Percentiles rank a stretch among this genome's conserved stretches.
Conservation (phyloP, 2,113 vertebrate species). For the Madoqua kirkii region DNA sequence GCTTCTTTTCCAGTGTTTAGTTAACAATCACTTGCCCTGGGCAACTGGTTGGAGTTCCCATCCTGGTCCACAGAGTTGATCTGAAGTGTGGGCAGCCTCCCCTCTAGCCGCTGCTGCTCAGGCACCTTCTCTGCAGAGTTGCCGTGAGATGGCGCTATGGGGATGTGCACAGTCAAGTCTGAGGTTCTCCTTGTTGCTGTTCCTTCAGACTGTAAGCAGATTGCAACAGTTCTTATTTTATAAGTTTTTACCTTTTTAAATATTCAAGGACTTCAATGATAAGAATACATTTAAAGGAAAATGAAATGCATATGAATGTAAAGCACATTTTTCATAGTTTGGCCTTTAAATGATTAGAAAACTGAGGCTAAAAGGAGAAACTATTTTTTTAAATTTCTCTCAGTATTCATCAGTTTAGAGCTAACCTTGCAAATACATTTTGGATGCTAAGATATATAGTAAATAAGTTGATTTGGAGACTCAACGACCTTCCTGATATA, state of each 20-base stretch:
- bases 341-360: constrained; percentile 56
- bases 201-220: constrained; percentile 26
- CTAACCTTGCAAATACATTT: constrained; percentile 71
- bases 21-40: background rate
- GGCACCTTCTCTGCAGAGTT: background rate
- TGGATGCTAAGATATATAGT: constrained; percentile 72
- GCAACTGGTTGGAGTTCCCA: background rate
- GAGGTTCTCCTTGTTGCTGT: background rate
- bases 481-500: constrained; percentile 73
- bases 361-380: constrained; percentile 47
- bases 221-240: background rate
- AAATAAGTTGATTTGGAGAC: constrained; percentile 77
- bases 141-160: constrained; percentile 1
- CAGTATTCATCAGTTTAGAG: constrained; percentile 72
- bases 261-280: constrained; percentile 37
- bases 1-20: background rate
- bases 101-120: too few relatives aligned
- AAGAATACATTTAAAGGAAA: constrained; percentile 37
- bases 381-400: constrained; percentile 20
- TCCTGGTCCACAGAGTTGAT: rapidly evolving
- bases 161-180: background rate
- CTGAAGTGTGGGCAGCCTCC: background rate
- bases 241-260: constrained; percentile 47
- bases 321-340: constrained; percentile 37
- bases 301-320: constrained; percentile 45